A percentile compares a stretch with the other conserved stretches of the same genome.
Evolutionary conservation across 2,888 invertebrate genomes (phyloP).

Genomic region (Dascillus cervinus): DNA sequence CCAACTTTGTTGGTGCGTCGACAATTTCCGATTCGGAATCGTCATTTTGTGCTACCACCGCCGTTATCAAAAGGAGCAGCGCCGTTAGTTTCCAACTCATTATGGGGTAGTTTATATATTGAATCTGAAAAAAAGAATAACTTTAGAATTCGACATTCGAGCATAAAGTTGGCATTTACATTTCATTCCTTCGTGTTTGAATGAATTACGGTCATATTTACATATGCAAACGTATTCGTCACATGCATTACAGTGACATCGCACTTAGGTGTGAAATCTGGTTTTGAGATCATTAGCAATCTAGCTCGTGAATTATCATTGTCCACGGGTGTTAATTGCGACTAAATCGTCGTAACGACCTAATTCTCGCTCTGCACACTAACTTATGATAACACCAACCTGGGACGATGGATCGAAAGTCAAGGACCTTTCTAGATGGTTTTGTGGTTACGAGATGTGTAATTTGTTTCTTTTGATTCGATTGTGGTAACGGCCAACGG

Average conservation of each 20-base stretch:
- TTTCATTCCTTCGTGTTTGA: neutral
- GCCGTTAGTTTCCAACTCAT: conserved; percentile 22
- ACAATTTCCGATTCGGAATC: conserved; percentile 16
- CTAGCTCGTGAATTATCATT: conserved; percentile 14
- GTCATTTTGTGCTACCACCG: conserved; percentile 20
- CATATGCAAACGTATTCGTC: conserved; percentile 13
- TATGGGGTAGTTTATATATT: conserved; percentile 6
- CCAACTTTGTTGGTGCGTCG: conserved; percentile 13
- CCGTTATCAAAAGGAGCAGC: conserved; percentile 21
- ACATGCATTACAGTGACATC: conserved; percentile 14
- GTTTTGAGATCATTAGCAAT: conserved; percentile 16
- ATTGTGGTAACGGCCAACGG: conserved; percentile 12
- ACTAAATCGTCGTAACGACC: conserved; percentile 13
- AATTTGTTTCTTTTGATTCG: conserved; percentile 13
- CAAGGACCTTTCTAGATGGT: conserved; percentile 11
- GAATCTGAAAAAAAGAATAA: conserved; percentile 8
- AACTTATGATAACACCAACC: conserved; percentile 6
- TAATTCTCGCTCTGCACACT: conserved; percentile 9
- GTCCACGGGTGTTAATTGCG: conserved; percentile 16
- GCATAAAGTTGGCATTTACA: neutral
- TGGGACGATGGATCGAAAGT: conserved; percentile 8
- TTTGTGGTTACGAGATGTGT: conserved; percentile 7
- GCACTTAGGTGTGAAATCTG: conserved; percentile 19
- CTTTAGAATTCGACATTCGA: neutral
- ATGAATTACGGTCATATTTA: conserved; percentile 7